Evolutionary conservation across 2,888 invertebrate species (phyloP), one percentile per base, ranked within the genome.

Genomic region (Anodontia alba): DNA sequence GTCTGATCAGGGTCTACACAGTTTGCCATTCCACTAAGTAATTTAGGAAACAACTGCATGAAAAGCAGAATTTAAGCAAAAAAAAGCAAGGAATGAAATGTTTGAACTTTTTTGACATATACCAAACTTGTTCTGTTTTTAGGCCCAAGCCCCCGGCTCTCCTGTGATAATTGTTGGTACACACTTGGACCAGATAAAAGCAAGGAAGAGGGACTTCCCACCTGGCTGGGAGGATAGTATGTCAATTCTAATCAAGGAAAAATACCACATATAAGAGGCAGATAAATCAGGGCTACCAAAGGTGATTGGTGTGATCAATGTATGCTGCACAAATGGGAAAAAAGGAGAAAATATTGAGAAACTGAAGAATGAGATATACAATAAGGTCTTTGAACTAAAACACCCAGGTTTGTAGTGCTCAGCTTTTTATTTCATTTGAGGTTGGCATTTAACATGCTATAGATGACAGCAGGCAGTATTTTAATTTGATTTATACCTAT

Each of bases 151-250:
- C 0, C 99, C 99, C 0, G 99, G 99, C 92, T 97, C 99, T 0
- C 98, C 99, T 0, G 99, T 99, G 3, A 96, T 99, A 68, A 98
- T 99, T 93, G 97, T 99, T 15, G 99, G 99, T 0, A 99, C 99
- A 0, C 98, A 99, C 95, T 98, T 98, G 90, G 99, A 99, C 94
- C 92, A 93, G 73, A 89, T 95, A 43, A 96, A 96, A 89, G 96
- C 96, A n/a, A 76, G 68, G 46, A 95, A 96, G 82, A 95, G 95
- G 0, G 95, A 95, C 20, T 96, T 93, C 83, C 95, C 96, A 17
- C 97, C 98, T 90, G 97, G 97, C 77, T 95, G 99, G 87, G 99
- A 99, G 95, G 97, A 98, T 78, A 96, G 97, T 54, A 98, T 99
- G 90, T 95, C 98, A 0, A 97, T 97, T 36, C 78, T 89, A 71